phyloP scores from a whole-genome alignment of 1,140 invertebrate genomes.

The Arctopsyche grandis region DNA sequence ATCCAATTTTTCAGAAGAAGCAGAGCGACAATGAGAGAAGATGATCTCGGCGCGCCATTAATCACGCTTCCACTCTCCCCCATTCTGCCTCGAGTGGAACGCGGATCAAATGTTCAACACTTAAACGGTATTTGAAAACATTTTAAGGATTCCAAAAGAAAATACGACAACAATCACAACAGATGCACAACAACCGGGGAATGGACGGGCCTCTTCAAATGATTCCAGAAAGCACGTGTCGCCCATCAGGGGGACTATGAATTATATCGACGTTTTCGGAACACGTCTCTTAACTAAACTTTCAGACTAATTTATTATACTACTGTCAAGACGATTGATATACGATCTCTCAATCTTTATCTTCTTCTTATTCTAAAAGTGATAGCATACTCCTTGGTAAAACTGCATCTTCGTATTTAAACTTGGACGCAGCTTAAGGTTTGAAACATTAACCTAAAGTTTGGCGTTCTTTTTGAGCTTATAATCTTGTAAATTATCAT shows the following conservation, averaged over 20 bases:
- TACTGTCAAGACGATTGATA: background rate
- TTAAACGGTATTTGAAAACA: slow-evolving; percentile 38
- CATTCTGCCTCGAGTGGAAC: background rate
- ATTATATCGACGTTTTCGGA: slow-evolving; percentile 22
- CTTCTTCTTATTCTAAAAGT: too few relatives aligned
- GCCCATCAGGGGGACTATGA: background rate
- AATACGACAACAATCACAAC: slow-evolving; percentile 38
- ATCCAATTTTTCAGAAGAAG: background rate
- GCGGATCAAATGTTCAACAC: slow-evolving; percentile 24
- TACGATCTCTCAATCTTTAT: too few relatives aligned
- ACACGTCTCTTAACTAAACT: background rate
- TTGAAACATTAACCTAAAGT: too few relatives aligned
- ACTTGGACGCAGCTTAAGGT: too few relatives aligned
- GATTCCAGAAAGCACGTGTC: slow-evolving; percentile 29
- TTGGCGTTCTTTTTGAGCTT: too few relatives aligned
- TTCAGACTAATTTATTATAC: background rate
- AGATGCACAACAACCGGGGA: slow-evolving; percentile 12
- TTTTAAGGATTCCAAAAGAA: slow-evolving; percentile 35
- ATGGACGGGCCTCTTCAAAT: background rate
- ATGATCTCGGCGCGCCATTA: slow-evolving; percentile 7
- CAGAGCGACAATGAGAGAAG: background rate
- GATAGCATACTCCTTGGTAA: too few relatives aligned
- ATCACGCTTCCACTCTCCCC: slow-evolving; percentile 7
- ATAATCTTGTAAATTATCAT: too few relatives aligned
- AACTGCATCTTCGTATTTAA: too few relatives aligned